Evolutionary conservation across 2,888 invertebrate species (phyloP).

Genomic region (Eristalis arbustorum): DNA sequence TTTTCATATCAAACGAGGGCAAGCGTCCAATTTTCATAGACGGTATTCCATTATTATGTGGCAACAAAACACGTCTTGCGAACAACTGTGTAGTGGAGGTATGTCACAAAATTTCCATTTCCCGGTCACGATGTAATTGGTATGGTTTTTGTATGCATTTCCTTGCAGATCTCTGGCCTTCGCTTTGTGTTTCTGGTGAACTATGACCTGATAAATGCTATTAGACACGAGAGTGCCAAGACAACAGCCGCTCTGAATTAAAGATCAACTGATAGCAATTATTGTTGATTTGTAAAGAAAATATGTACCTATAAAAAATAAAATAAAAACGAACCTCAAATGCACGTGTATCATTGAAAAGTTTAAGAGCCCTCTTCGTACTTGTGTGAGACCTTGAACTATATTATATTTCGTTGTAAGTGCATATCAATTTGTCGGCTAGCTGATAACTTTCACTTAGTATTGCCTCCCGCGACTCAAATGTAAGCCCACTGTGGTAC

Average conservation of each 20-base stretch:
- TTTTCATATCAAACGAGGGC: constrained; percentile 96
- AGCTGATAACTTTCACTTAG: constrained; percentile 35
- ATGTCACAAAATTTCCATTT: constrained; percentile 65
- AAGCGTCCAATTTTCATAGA: constrained; percentile 97
- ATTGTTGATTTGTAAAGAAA: constrained; percentile 7
- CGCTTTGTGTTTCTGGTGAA: constrained; percentile 96
- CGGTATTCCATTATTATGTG: constrained; percentile 92
- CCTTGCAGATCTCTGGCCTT: constrained; percentile 87
- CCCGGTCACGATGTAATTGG: neutral
- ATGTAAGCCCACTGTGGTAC: neutral
- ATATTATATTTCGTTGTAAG: constrained; percentile 13
- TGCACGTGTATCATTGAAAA: constrained; percentile 30
- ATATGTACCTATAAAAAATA: neutral
- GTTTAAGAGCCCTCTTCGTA: constrained; percentile 4
- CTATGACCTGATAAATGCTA: constrained; percentile 93
- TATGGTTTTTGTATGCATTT: constrained; percentile 74
- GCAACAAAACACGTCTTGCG: constrained; percentile 93
- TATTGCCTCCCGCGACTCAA: constrained; percentile 1
- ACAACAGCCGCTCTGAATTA: constrained; percentile 83
- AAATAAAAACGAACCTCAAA: neutral
- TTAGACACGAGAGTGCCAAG: constrained; percentile 93
- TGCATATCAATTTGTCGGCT: constrained; percentile 20
- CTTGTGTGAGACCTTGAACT: constrained; percentile 28
- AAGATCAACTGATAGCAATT: neutral
- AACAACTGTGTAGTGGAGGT: constrained; percentile 98